A percentile compares a stretch with the other conserved stretches of the same genome.
Evolutionary conservation across 1,140 invertebrate species (phyloP).

Genomic region (Camponotus vicinus): DNA sequence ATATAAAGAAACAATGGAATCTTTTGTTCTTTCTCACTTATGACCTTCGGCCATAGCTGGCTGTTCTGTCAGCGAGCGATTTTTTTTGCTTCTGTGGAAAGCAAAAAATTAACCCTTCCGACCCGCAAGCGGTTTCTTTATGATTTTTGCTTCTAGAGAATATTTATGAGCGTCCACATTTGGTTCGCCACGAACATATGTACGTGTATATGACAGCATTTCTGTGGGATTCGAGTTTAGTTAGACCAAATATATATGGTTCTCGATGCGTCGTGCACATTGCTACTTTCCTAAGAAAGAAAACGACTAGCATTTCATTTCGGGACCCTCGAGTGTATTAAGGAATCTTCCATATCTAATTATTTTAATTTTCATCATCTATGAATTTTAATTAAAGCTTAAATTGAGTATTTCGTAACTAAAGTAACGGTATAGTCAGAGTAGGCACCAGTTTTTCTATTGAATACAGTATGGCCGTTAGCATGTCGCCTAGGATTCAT

Average conservation of each 20-base stretch:
- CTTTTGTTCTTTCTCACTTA: constrained; percentile 73
- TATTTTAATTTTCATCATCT: neutral
- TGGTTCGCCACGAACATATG: constrained; percentile 20
- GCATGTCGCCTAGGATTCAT: neutral
- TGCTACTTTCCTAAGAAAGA: neutral
- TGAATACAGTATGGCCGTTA: constrained; percentile 9
- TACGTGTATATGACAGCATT: neutral
- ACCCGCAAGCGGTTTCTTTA: constrained; percentile 84
- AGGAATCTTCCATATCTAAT: neutral
- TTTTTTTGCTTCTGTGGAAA: constrained; percentile 63
- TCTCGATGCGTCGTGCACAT: neutral
- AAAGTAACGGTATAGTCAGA: neutral
- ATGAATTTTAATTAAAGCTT: neutral
- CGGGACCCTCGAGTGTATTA: neutral
- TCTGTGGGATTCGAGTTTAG: neutral
- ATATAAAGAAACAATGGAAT: constrained; percentile 70
- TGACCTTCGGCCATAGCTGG: constrained; percentile 56
- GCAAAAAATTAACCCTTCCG: constrained; percentile 82
- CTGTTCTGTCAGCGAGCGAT: constrained; percentile 58
- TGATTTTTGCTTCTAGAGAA: constrained; percentile 80
- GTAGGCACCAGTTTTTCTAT: constrained; percentile 9
- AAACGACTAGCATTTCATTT: neutral
- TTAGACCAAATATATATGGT: constrained; percentile 17
- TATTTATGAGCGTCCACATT: constrained; percentile 83
- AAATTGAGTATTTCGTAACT: neutral